Conservation (phyloP, 2,113 vertebrate species). For the Garra rufa region DNA sequence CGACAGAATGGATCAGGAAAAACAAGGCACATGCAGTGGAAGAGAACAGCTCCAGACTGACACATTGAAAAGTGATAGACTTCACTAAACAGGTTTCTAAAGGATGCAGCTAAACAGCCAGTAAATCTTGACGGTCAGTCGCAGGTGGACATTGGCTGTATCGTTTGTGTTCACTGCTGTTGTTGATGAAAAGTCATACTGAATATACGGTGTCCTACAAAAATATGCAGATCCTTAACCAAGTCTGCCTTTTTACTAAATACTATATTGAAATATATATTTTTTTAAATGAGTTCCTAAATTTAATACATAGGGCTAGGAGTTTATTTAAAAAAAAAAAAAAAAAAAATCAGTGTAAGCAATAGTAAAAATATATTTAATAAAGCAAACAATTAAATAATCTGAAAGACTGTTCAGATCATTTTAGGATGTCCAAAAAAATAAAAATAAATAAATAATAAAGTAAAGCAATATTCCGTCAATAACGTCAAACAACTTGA, state of each 20-base stretch:
- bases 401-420: background rate
- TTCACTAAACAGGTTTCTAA: conserved; percentile 35
- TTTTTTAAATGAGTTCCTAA: background rate
- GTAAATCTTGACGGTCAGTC: background rate
- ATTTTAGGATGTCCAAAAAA: background rate
- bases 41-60: conserved; percentile 77
- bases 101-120: conserved; percentile 12
- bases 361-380: no score
- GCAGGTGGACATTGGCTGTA: background rate
- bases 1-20: conserved; percentile 63
- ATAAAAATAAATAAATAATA: no score
- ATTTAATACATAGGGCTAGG: background rate
- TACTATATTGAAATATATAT: background rate
- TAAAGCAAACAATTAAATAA: background rate
- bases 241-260: background rate
- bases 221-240: conserved; percentile 8
- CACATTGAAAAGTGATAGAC: conserved; percentile 76
- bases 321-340: no score
- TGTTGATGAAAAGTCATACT: background rate
- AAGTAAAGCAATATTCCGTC: no score
- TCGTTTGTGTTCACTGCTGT: background rate
- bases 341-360: no score
- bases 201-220: background rate
- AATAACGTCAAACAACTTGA: background rate
- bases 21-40: conserved; percentile 72